Evolutionary conservation across 2,113 vertebrate species (phyloP).

Genomic region (Gorilla gorilla): DNA sequence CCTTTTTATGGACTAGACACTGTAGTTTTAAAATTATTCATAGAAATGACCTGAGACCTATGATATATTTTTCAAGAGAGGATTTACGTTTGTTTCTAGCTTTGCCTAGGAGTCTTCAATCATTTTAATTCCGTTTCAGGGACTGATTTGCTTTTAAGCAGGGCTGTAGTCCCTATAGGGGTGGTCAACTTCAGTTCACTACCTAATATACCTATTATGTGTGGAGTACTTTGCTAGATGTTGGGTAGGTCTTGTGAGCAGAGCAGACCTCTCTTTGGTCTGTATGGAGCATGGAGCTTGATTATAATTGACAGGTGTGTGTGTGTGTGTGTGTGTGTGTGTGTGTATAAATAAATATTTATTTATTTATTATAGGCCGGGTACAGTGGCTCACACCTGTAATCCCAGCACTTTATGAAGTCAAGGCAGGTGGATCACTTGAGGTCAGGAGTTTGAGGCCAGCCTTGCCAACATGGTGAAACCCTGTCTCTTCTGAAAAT

Average conservation of each 20-base stretch:
- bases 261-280: background rate
- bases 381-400: too few relatives aligned
- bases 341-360: too few relatives aligned
- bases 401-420: too few relatives aligned
- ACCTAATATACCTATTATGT: background rate
- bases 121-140: slow-evolving; percentile 48
- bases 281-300: background rate
- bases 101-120: background rate
- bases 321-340: too few relatives aligned
- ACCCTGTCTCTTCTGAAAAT: too few relatives aligned
- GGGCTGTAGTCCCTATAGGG: background rate
- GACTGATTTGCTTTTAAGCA: background rate
- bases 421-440: too few relatives aligned
- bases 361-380: too few relatives aligned
- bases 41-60: slow-evolving; percentile 6
- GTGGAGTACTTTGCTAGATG: background rate
- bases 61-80: background rate
- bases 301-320: slow-evolving; percentile 34
- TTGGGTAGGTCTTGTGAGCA: background rate
- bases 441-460: too few relatives aligned
- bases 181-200: background rate
- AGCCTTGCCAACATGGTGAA: too few relatives aligned
- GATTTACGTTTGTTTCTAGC: slow-evolving; percentile 19
- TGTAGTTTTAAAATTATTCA: slow-evolving; percentile 1
- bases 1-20: background rate